phyloP scores from a whole-genome alignment of 2,113 vertebrate species.

The Ammospiza nelsoni region DNA sequence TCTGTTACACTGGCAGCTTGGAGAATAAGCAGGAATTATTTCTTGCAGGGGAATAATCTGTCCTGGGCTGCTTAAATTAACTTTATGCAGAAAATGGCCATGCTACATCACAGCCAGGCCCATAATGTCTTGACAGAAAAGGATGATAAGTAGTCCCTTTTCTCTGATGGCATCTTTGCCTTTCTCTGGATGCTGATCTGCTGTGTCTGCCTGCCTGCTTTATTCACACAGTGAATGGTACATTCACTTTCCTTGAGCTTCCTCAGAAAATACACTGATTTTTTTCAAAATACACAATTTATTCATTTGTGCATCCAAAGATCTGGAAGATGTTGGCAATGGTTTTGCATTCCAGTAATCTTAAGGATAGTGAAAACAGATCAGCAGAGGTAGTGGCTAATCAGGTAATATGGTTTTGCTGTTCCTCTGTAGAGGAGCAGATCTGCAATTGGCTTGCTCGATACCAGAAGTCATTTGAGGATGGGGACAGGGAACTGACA shows the following conservation, averaged over 20 bases:
- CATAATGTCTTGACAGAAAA: conserved; percentile 29
- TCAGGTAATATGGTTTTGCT: neutral
- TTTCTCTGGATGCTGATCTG: neutral
- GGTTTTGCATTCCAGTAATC: neutral
- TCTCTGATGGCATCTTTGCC: neutral
- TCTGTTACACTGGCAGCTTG: neutral
- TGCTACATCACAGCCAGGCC: neutral
- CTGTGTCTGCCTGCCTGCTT: neutral
- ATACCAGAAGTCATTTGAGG: neutral
- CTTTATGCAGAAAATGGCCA: conserved; percentile 39
- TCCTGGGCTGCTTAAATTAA: conserved; percentile 50
- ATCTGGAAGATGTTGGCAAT: neutral
- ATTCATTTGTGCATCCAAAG: neutral
- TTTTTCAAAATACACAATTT: neutral
- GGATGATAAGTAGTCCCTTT: conserved; percentile 4
- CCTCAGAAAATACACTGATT: neutral
- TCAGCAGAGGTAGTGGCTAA: neutral
- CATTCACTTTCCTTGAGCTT: neutral
- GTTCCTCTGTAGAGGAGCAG: neutral
- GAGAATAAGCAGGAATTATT: conserved; percentile 45
- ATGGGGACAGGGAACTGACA: neutral
- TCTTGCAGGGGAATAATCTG: conserved; percentile 36
- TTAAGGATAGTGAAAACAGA: neutral
- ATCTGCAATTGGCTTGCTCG: rapidly evolving
- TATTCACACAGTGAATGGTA: neutral